Conservation (phyloP, 2,888 invertebrate genomes). For the Mythimna lalbum region DNA sequence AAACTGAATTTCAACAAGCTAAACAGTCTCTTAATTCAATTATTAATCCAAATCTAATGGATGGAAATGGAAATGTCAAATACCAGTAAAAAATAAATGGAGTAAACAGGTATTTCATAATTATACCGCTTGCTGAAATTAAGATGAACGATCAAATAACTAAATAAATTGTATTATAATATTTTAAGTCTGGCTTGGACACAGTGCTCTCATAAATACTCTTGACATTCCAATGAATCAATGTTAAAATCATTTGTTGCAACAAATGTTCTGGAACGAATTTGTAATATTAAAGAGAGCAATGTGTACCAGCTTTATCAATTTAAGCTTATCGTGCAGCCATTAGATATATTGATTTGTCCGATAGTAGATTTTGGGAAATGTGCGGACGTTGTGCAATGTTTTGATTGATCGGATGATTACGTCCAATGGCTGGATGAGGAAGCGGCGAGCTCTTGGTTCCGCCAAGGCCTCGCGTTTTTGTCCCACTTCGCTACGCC, state of each 20-base stretch:
- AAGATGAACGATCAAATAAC: conserved; percentile 40
- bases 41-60: conserved; percentile 3
- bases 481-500: conserved; percentile 82
- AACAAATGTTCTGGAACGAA: conserved; percentile 35
- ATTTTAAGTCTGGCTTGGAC: conserved; percentile 48
- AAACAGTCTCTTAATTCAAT: conserved; percentile 10
- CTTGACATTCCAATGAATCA: conserved; percentile 34
- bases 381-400: conserved; percentile 38
- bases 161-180: conserved; percentile 33
- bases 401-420: conserved; percentile 43
- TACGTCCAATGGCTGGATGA: conserved; percentile 76
- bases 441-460: conserved; percentile 73
- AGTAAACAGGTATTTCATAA: neutral
- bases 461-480: conserved; percentile 79
- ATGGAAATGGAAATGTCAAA: neutral
- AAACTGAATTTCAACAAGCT: conserved; percentile 59
- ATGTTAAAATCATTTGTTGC: conserved; percentile 39
- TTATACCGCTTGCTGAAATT: conserved; percentile 50
- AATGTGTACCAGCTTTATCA: conserved; percentile 65
- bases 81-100: conserved; percentile 2
- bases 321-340: conserved; percentile 68
- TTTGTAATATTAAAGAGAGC: conserved; percentile 55
- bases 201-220: conserved; percentile 55
- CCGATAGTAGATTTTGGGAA: conserved; percentile 45
- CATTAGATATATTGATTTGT: conserved; percentile 64